These are phyloP conservation scores for Pyrgus malvae DNA, from an alignment of 2,888 invertebrate species.

Conservation along the genomic window DNA sequence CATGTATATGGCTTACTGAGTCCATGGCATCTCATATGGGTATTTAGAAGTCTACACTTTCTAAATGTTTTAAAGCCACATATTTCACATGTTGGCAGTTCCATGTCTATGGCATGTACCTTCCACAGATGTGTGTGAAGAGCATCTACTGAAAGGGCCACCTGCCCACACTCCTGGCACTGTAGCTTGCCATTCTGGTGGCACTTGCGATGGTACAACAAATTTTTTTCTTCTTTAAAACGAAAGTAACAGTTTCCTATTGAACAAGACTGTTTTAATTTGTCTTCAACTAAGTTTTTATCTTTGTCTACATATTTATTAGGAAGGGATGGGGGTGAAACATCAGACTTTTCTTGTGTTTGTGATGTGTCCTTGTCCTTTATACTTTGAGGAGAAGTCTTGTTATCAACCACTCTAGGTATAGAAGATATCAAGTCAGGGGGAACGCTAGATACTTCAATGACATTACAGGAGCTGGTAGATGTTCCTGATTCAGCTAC, in stretches of 20 bases:
- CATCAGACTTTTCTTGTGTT: slow-evolving; percentile 43
- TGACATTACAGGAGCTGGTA: slow-evolving; percentile 50
- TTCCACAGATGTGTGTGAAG: slow-evolving; percentile 92
- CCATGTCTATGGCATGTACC: slow-evolving; percentile 88
- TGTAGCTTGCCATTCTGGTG: slow-evolving; percentile 75
- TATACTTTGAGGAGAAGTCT: slow-evolving; percentile 39
- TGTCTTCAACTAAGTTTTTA: slow-evolving; percentile 36
- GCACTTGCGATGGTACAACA: slow-evolving; percentile 85
- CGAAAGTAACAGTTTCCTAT: slow-evolving; percentile 79
- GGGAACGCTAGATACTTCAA: slow-evolving; percentile 63
- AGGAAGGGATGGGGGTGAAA: neutral
- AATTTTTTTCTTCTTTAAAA: slow-evolving; percentile 80
- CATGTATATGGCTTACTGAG: slow-evolving; percentile 83
- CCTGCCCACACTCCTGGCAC: slow-evolving; percentile 86
- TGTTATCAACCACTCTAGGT: slow-evolving; percentile 44
- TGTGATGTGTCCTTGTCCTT: slow-evolving; percentile 37
- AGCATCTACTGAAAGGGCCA: slow-evolving; percentile 83
- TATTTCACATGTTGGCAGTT: slow-evolving; percentile 87
- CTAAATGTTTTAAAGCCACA: slow-evolving; percentile 89
- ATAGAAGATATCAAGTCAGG: slow-evolving; percentile 74
- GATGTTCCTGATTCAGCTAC: slow-evolving; percentile 51
- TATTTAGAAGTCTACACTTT: slow-evolving; percentile 85
- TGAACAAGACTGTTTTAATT: slow-evolving; percentile 67
- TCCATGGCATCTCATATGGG: slow-evolving; percentile 89
- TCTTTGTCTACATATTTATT: slow-evolving; percentile 24